A percentile compares a stretch with the other conserved stretches of the same genome.
These are phyloP conservation scores for Crotalus adamanteus DNA, from an alignment of 2,797 vertebrate species.

Conservation along the genomic window DNA sequence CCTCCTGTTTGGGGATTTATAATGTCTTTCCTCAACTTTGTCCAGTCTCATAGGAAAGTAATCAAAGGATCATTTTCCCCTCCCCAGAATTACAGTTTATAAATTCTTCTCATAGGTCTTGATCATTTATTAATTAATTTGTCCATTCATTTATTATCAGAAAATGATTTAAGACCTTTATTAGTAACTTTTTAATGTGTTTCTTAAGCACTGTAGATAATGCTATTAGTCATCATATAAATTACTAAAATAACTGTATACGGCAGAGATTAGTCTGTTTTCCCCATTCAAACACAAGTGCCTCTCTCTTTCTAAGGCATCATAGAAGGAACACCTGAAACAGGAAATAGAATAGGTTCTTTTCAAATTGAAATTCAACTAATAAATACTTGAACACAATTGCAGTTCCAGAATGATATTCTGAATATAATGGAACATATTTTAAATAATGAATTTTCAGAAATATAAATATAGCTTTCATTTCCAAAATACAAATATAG, in stretches of 20 bases:
- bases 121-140: neutral
- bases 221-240: neutral
- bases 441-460: neutral
- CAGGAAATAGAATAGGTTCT: neutral
- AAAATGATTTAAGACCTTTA: neutral
- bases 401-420: slow-evolving; percentile 7
- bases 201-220: neutral
- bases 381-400: slow-evolving; percentile 3
- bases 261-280: neutral
- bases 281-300: neutral
- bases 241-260: neutral
- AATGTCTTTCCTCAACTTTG: neutral
- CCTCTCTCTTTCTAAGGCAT: neutral
- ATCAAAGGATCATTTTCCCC: neutral
- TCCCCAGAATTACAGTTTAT: neutral
- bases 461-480: slow-evolving; percentile 5
- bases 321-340: neutral
- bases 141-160: neutral
- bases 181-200: neutral
- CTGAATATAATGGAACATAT: neutral
- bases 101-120: neutral
- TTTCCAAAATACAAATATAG: slow-evolving; percentile 26
- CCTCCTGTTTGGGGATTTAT: neutral
- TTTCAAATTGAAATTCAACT: slow-evolving; percentile 22
- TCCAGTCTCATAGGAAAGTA: neutral